Evolutionary conservation across 2,888 invertebrate species (phyloP).

Genomic region (Drosophila basisetae): DNA sequence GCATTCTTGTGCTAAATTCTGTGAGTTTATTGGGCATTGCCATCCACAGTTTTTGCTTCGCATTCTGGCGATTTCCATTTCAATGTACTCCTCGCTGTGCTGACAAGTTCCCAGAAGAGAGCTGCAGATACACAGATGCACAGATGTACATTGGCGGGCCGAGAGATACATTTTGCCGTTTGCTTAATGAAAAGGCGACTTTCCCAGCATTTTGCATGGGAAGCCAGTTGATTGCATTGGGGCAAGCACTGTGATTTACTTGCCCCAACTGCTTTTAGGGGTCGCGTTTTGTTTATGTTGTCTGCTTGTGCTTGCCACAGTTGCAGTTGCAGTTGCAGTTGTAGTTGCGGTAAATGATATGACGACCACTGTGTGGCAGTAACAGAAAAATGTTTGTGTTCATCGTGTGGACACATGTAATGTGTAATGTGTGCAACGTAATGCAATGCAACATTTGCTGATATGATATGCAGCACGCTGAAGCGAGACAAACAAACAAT

Average conservation of each 20-base stretch:
- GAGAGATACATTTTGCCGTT: constrained; percentile 31
- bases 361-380: constrained; percentile 43
- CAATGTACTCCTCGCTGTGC: constrained; percentile 9
- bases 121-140: constrained; percentile 2
- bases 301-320: constrained; percentile 39
- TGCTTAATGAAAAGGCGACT: constrained; percentile 73
- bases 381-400: constrained; percentile 31
- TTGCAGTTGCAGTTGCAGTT: constrained; percentile 35
- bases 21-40: constrained; percentile 26
- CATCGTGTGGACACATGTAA: constrained; percentile 47
- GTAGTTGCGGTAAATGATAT: constrained; percentile 21
- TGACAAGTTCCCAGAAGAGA: constrained; percentile 34
- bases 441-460: constrained; percentile 65
- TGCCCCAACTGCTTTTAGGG: constrained; percentile 14
- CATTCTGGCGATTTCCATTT: constrained; percentile 27
- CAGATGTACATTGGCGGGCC: constrained; percentile 13
- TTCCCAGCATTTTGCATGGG: constrained; percentile 72
- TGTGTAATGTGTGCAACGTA: constrained; percentile 26
- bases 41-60: neutral
- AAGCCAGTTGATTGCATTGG: constrained; percentile 52
- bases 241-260: constrained; percentile 70
- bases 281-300: constrained; percentile 8
- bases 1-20: constrained; percentile 54
- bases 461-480: constrained; percentile 57
- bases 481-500: constrained; percentile 72